These are phyloP conservation scores for Mastigias papua DNA, from an alignment of 30 jellyfish, hydroid and myxozoan genomes.

Conservation along the genomic window DNA sequence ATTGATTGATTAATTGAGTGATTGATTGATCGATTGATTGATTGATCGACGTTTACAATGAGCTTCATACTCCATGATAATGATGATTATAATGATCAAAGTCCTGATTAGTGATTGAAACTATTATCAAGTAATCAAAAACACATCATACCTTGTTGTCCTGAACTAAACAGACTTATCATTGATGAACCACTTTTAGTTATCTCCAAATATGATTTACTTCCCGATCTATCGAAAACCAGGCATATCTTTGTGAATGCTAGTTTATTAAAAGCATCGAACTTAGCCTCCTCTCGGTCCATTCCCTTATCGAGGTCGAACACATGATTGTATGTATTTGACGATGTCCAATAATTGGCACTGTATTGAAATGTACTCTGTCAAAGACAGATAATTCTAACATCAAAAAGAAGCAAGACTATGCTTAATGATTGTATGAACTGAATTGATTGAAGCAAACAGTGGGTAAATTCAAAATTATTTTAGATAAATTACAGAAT, in stretches of 20 bases:
- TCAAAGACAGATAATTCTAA: not conserved
- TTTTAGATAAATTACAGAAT: too few species aligned
- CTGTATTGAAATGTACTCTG: slow-evolving; percentile 18
- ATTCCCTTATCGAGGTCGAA: slow-evolving; percentile 11
- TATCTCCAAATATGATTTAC: not conserved
- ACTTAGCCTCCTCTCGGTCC: slow-evolving; percentile 31
- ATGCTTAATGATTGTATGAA: not conserved
- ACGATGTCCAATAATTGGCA: slow-evolving; percentile 23
- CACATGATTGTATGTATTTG: slow-evolving; percentile 32
- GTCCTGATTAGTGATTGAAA: too few species aligned
- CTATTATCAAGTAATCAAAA: too few species aligned
- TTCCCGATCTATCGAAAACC: slow-evolving; percentile 22
- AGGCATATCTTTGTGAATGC: slow-evolving; percentile 19
- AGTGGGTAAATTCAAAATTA: too few species aligned
- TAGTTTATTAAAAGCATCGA: slow-evolving; percentile 26
- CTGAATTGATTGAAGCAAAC: too few species aligned
- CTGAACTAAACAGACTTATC: not conserved
- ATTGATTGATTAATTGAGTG: too few species aligned
- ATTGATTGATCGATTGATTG: too few species aligned
- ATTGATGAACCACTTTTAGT: not conserved
- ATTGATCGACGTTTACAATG: too few species aligned
- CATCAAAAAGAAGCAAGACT: too few species aligned
- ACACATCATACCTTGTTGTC: slow-evolving; percentile 6
- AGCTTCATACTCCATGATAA: not conserved
- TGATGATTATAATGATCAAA: too few species aligned